Evolutionary conservation across 2,797 vertebrate genomes (phyloP).

Genomic region (Rousettus madagascariensis): DNA sequence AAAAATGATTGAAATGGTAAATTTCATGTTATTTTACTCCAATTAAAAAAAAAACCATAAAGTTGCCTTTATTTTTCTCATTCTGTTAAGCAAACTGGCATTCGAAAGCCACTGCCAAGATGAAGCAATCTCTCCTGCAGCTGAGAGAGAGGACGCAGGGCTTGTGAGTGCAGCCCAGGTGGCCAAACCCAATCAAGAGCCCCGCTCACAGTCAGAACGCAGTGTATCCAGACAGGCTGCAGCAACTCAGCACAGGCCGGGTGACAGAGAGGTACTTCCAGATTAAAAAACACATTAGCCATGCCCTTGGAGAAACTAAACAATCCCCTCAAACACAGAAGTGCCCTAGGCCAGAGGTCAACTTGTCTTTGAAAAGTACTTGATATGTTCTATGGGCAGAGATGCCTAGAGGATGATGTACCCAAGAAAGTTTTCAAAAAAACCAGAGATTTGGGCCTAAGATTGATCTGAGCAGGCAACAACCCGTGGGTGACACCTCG

Average conservation of each 20-base stretch:
- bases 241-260: slow-evolving; percentile 50
- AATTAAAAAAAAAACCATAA: not conserved
- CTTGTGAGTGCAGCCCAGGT: not conserved
- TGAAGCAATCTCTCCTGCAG: not conserved
- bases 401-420: slow-evolving; percentile 73
- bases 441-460: not conserved
- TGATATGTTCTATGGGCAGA: slow-evolving; percentile 79
- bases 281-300: slow-evolving; percentile 74
- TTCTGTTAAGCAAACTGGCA: not conserved
- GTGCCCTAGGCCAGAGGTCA: slow-evolving; percentile 70
- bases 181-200: not conserved
- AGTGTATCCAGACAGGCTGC: slow-evolving; percentile 42
- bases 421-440: not conserved
- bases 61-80: not conserved
- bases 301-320: slow-evolving; percentile 66
- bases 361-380: slow-evolving; percentile 76
- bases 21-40: not conserved
- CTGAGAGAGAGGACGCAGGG: not conserved
- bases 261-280: slow-evolving; percentile 56
- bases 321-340: slow-evolving; percentile 44
- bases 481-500: not conserved
- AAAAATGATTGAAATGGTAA: not conserved
- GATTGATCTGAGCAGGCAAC: not conserved
- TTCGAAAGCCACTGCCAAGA: not conserved
- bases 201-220: not conserved